Base-by-base conservation (phyloP, 2,888 invertebrate species). In the Dusona sp. region DNA sequence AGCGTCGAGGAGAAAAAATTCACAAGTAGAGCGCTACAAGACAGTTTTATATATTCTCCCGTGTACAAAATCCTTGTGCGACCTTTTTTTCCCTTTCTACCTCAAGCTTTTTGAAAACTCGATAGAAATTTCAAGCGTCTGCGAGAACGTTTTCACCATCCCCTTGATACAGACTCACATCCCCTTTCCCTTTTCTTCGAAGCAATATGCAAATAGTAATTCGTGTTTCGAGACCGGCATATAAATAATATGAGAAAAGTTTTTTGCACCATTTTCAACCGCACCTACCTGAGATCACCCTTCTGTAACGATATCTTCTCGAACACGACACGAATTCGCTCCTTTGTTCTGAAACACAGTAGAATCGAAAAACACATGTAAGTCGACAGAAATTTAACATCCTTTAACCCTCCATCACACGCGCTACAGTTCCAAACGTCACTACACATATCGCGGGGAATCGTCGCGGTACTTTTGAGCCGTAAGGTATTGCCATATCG, bases 251-350 rank as follows among this genome's bases (percentile, higher is more conserved):
- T 25, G 42, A 51, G 51, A 42, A 79, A 77, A 79, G 75, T 74
- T 64, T 73, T 78, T 68, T 83, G 9, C 29, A 64, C 29, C 64
- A 42, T 73, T 73, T 57, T 19, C 67, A 51, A 67, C 45, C n/a
- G 22, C 67, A 87, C 95, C 95, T 92, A 97, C 97, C 97, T 97
- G 89, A 97, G 94, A 92, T 97, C 97, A 84, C 97, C 97, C 94
- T 97, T 97, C 93, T 97, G 97, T 89, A 97, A 95, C 79, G 96
- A 95, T 89, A 97, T 95, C 95, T 98, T 97, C 94, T 98, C 97
- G 92, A 98, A 98, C 25, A 97, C 95, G 89, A 98, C 95, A 92
- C 97, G 97, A 89, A 98, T 97, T 88, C 97, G 95, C 94, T 97
- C 97, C 92, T 96, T 96, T 91, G 96, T 95, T 93, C 97, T 97